Evolutionary conservation across 23 tunicate genomes (phyloP).

Genomic region (Trididemnum clinides): DNA sequence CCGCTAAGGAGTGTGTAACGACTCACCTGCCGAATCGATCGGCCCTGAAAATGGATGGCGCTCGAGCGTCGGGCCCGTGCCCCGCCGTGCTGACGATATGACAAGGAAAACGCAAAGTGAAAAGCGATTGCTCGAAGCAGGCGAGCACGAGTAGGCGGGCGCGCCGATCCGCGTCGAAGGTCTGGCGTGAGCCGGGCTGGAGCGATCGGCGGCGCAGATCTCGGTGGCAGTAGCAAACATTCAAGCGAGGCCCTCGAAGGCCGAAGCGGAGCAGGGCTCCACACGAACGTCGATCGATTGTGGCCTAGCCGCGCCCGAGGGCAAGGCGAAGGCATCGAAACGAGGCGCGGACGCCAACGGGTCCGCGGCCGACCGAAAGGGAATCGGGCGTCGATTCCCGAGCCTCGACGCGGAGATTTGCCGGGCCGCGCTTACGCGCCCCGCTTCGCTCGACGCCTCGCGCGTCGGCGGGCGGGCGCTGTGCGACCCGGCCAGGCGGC

Average conservation of each 20-base stretch:
- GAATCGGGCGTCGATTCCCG: too few relatives aligned
- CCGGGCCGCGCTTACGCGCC: too few relatives aligned
- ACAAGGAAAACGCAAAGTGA: too few relatives aligned
- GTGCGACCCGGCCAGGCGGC: too few relatives aligned
- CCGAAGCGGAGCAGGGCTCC: constrained; percentile 66
- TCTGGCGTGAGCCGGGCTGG: constrained; percentile 16
- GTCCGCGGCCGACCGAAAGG: too few relatives aligned
- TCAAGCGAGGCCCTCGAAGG: constrained; percentile 53
- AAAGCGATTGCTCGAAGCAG: constrained; percentile 14
- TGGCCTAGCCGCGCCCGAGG: constrained; percentile 20
- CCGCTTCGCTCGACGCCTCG: too few relatives aligned
- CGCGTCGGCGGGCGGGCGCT: too few relatives aligned
- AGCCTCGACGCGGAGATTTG: too few relatives aligned
- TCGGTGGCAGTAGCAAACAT: constrained; percentile 47
- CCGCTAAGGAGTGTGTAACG: constrained; percentile 79
- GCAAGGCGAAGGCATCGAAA: too few relatives aligned
- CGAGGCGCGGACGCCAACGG: too few relatives aligned
- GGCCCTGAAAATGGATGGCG: constrained; percentile 79
- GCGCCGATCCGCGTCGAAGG: constrained; percentile 44
- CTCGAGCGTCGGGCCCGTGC: constrained; percentile 66
- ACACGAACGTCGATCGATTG: constrained; percentile 17
- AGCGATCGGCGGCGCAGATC: constrained; percentile 41
- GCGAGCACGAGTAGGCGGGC: constrained; percentile 64
- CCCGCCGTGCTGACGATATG: constrained; percentile 32
- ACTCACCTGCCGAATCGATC: constrained; percentile 76